These are phyloP conservation scores for Orius insidiosus DNA, from an alignment of 1,140 invertebrate species.

Conservation along the genomic window DNA sequence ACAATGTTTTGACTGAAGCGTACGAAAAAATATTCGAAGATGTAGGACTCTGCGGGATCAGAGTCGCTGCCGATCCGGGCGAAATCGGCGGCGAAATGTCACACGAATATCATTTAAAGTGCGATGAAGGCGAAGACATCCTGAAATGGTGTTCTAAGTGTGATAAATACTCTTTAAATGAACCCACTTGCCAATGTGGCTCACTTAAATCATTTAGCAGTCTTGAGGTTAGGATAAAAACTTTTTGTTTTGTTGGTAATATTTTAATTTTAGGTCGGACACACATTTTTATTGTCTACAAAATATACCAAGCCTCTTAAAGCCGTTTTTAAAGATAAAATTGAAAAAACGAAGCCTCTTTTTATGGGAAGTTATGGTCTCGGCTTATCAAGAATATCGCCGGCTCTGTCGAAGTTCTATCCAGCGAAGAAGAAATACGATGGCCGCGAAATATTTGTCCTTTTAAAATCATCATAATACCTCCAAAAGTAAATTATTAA, in stretches of 20 bases:
- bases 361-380: slow-evolving; percentile 84
- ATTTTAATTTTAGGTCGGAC: slow-evolving; percentile 76
- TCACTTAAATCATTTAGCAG: too few species aligned
- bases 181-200: too few species aligned
- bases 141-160: slow-evolving; percentile 48
- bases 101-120: slow-evolving; percentile 67
- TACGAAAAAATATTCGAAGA: slow-evolving; percentile 49
- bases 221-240: too few species aligned
- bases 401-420: slow-evolving; percentile 55
- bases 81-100: slow-evolving; percentile 65
- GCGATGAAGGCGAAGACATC: slow-evolving; percentile 59
- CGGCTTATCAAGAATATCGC: slow-evolving; percentile 71
- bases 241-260: too few species aligned
- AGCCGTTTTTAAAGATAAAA: slow-evolving; percentile 30
- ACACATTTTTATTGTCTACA: slow-evolving; percentile 68
- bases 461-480: slow-evolving; percentile 60
- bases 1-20: slow-evolving; percentile 41
- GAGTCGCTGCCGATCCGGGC: slow-evolving; percentile 48
- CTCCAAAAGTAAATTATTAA: slow-evolving; percentile 49
- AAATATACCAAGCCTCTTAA: slow-evolving; percentile 60
- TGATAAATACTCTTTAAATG: too few species aligned
- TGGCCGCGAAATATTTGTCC: slow-evolving; percentile 65
- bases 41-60: slow-evolving; percentile 41
- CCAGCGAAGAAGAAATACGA: slow-evolving; percentile 41
- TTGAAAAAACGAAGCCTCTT: slow-evolving; percentile 29